Evolutionary conservation across 2,113 vertebrate species (phyloP).

Genomic region (Perca schrenkii): DNA sequence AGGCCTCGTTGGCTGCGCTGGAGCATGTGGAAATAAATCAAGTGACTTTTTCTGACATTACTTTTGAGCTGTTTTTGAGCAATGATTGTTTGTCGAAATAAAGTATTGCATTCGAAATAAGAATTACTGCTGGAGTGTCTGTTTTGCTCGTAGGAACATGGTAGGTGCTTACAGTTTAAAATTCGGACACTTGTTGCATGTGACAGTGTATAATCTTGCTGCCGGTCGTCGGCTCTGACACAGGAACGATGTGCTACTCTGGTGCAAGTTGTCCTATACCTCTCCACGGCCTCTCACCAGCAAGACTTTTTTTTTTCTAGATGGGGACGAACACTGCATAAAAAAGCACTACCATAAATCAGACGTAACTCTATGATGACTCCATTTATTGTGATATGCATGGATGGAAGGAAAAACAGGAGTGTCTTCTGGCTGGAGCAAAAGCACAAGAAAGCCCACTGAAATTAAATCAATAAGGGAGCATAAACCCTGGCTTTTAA

Average conservation of each 20-base stretch:
- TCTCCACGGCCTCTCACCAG: background rate
- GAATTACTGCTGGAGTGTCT: background rate
- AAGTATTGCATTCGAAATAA: background rate
- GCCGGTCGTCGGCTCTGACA: background rate
- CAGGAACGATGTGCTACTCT: background rate
- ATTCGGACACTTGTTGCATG: background rate
- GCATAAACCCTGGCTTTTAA: background rate
- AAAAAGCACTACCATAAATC: background rate
- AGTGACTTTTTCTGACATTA: background rate
- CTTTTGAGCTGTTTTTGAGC: constrained; percentile 5
- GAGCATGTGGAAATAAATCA: constrained; percentile 35
- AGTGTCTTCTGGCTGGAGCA: constrained; percentile 18
- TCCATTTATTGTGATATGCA: constrained; percentile 28
- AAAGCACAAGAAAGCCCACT: constrained; percentile 3
- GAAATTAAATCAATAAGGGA: constrained; percentile 40
- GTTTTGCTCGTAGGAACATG: background rate
- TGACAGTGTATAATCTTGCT: background rate
- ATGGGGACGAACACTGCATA: background rate
- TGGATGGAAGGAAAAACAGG: constrained; percentile 9
- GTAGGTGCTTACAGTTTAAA: constrained; percentile 1
- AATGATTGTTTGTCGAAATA: background rate
- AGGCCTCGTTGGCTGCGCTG: constrained; percentile 5
- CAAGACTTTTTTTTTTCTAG: background rate
- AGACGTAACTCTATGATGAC: background rate
- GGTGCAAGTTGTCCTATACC: background rate